These are phyloP conservation scores for Hipposideros larvatus DNA, from an alignment of 2,797 vertebrate species.

Conservation along the genomic window DNA sequence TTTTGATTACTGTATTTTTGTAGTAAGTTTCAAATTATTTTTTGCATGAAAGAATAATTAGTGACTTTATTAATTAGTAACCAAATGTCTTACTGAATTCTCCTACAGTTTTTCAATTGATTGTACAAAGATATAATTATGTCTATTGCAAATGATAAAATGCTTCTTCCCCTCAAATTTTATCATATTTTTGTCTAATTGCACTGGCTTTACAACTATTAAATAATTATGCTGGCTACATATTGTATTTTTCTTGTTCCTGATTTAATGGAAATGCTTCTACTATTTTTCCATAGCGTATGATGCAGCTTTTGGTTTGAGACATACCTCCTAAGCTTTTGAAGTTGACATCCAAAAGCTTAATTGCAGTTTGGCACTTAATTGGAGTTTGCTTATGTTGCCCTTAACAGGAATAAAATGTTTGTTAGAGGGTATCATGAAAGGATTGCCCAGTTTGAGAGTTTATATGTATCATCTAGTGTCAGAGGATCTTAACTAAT, in stretches of 20 bases:
- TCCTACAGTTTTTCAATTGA: constrained; percentile 32
- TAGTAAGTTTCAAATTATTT: constrained; percentile 35
- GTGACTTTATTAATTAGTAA: constrained; percentile 46
- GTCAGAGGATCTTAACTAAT: constrained; percentile 48
- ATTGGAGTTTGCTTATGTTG: constrained; percentile 6
- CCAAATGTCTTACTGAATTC: background rate
- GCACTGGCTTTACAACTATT: constrained; percentile 27
- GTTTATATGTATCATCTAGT: background rate
- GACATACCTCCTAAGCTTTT: constrained; percentile 9
- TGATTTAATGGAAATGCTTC: constrained; percentile 44
- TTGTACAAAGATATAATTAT: background rate
- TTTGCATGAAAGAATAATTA: background rate
- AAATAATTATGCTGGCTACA: background rate
- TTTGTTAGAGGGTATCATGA: background rate
- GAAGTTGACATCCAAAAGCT: constrained; percentile 34
- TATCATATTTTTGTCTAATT: constrained; percentile 30
- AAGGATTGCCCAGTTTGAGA: background rate
- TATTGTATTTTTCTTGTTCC: background rate
- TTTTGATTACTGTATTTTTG: constrained; percentile 49
- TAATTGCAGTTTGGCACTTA: background rate
- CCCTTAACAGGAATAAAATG: background rate
- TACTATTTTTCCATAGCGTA: constrained; percentile 1
- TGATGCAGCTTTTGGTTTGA: constrained; percentile 13
- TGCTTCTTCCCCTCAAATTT: constrained; percentile 11
- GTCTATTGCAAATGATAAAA: constrained; percentile 18